phyloP scores from a whole-genome alignment of 2,888 invertebrate species.

The Polymixis flavicincta region DNA sequence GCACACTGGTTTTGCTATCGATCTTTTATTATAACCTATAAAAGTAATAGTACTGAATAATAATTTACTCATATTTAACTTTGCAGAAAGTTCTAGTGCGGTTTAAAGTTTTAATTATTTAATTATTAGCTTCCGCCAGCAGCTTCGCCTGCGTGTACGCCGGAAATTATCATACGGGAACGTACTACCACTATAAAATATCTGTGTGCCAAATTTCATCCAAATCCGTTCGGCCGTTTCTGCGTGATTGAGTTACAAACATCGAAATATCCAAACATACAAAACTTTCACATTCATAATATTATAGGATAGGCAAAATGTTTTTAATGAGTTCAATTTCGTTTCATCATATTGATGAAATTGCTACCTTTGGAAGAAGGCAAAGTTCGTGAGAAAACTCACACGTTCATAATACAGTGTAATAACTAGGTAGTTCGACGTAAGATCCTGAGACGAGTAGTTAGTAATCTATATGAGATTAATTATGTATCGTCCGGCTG shows the following conservation, averaged over 20 bases:
- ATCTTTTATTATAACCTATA: background rate
- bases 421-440: conserved; percentile 14
- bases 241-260: no score
- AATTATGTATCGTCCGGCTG: conserved; percentile 7
- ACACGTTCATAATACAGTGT: conserved; percentile 17
- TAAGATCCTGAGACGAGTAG: conserved; percentile 6
- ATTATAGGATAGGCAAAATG: no score
- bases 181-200: no score
- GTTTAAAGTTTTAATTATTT: no score
- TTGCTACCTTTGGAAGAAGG: background rate
- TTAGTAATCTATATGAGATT: conserved; percentile 12
- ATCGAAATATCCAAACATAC: no score
- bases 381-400: conserved; percentile 40
- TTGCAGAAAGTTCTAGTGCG: background rate
- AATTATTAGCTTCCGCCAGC: no score
- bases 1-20: conserved; percentile 54
- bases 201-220: no score
- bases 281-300: no score
- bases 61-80: background rate
- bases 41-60: background rate
- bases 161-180: no score
- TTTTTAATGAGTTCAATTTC: conserved; percentile 16
- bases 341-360: conserved; percentile 19
- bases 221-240: no score
- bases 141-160: no score